These are phyloP conservation scores for Tricholaema leucomelas DNA, from an alignment of 2,113 vertebrate genomes.

Conservation along the genomic window DNA sequence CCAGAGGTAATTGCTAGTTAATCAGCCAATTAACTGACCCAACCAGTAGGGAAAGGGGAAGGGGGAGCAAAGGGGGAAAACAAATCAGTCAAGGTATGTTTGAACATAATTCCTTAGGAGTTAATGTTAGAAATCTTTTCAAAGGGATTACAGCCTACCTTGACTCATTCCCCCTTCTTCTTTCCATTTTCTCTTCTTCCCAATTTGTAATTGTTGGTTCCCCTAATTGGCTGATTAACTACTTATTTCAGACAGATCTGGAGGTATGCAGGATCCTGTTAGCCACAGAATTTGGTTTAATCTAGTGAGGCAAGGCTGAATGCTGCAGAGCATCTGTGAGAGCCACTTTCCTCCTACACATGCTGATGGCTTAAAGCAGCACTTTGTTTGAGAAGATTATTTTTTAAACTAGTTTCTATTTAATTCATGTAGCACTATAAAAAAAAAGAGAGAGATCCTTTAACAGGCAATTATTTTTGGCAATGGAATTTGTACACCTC, in stretches of 20 bases:
- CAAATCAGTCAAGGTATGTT: conserved; percentile 72
- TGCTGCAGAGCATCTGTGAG: not conserved
- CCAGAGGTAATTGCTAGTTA: conserved; percentile 76
- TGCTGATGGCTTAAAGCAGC: not conserved
- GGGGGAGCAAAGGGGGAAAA: conserved; percentile 42
- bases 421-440: not conserved
- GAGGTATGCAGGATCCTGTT: conserved; percentile 30
- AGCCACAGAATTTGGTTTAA: conserved; percentile 5
- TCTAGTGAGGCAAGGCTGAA: conserved; percentile 29
- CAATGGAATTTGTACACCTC: not conserved
- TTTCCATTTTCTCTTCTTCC: conserved; percentile 52
- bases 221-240: conserved; percentile 77
- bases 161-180: conserved; percentile 60
- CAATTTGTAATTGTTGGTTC: conserved; percentile 73
- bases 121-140: conserved; percentile 69
- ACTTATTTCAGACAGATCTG: conserved; percentile 47
- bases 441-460: not conserved
- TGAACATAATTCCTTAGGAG: conserved; percentile 56
- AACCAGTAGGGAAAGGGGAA: conserved; percentile 62
- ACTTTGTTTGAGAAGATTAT: conserved; percentile 3
- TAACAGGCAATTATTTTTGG: not conserved
- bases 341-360: not conserved
- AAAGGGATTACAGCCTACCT: conserved; percentile 72
- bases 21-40: conserved; percentile 79
- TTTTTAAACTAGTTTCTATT: not conserved